A percentile compares a stretch with the other conserved stretches of the same genome.
Evolutionary conservation across 2,113 vertebrate species (phyloP).

Genomic region (Gnathonemus longibarbis): DNA sequence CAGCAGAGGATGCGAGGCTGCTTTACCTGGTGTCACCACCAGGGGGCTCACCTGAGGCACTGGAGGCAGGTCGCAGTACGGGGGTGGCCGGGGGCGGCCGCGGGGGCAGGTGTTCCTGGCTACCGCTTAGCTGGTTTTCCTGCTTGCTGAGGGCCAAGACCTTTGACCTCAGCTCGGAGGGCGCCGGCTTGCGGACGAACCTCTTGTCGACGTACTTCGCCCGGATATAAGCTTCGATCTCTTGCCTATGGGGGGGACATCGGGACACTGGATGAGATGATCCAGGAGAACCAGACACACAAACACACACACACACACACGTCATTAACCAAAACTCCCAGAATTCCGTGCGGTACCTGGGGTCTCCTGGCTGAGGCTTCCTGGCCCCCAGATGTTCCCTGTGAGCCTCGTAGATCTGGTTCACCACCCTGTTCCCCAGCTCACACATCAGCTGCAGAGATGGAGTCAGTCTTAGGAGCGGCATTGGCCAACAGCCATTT

Average conservation of each 20-base stretch:
- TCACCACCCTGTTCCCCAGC: slow-evolving; percentile 88
- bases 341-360: slow-evolving; percentile 49
- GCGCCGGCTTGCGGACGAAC: slow-evolving; percentile 69
- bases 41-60: slow-evolving; percentile 52
- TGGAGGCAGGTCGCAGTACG: slow-evolving; percentile 37
- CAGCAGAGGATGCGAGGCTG: not conserved
- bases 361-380: slow-evolving; percentile 70
- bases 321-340: not conserved
- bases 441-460: slow-evolving; percentile 88
- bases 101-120: slow-evolving; percentile 46
- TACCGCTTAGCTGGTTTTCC: slow-evolving; percentile 50
- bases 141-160: slow-evolving; percentile 43
- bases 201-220: slow-evolving; percentile 92
- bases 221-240: slow-evolving; percentile 91
- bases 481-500: not conserved
- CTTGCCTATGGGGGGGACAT: slow-evolving; percentile 62
- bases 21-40: not conserved
- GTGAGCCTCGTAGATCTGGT: slow-evolving; percentile 88
- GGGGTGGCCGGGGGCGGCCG: slow-evolving; percentile 44
- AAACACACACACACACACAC: not conserved
- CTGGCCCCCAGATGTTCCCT: slow-evolving; percentile 72
- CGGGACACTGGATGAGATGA: not conserved
- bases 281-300: not conserved
- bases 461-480: not conserved
- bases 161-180: slow-evolving; percentile 57